Evolutionary conservation across 2,113 vertebrate genomes (phyloP), one percentile per base, ranked within the genome.

Genomic region (Todiramphus saurophagus): DNA sequence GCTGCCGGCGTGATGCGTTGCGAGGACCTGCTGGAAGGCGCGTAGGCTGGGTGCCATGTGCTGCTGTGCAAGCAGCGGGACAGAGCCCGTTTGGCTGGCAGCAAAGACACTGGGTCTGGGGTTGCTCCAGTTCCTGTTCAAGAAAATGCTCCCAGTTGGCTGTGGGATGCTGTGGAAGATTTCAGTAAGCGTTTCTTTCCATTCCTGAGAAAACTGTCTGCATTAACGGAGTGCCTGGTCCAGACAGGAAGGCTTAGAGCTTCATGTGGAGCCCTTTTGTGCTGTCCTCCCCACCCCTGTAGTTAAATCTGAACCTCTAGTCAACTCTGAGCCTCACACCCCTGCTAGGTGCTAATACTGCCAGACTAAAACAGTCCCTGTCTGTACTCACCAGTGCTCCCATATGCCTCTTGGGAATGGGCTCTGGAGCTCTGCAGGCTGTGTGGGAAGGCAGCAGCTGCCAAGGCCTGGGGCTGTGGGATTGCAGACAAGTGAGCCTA

Each of bases 361-460:
- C 59, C 63, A 62, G 63, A 62, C 33, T 41, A 39, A 50, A 39
- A 76, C 67, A 77, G 77, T 66, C 66, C 13, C 25, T 87, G 81
- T 19, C 41, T 93, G 48, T 82, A 19, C 44, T 94, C 69, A 60
- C 24, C 74, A 50, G 60, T 2, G 2, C 31, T 89, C 67, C 68
- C 80, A 10, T 89, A 41, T 67, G 72, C 89, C 82, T 87, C 63
- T 85, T 0, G 15, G 79, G 93, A 92, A 81, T 19, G 3, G 72
- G 51, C 75, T 85, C 67, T 70, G 63, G 83, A 88, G 48, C 70
- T 86, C 70, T 86, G 77, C 1, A 50, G 79, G 70, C 39, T 96
- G 91, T 92, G 94, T 94, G 90, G 95, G 93, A 94, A 96, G 95
- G 58, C 81, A 48, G 41, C n/a, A 43, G 80, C 12, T 1, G 89